These are phyloP conservation scores for Etheostoma nigrum DNA, from an alignment of 2,797 vertebrate species.

Conservation along the genomic window DNA sequence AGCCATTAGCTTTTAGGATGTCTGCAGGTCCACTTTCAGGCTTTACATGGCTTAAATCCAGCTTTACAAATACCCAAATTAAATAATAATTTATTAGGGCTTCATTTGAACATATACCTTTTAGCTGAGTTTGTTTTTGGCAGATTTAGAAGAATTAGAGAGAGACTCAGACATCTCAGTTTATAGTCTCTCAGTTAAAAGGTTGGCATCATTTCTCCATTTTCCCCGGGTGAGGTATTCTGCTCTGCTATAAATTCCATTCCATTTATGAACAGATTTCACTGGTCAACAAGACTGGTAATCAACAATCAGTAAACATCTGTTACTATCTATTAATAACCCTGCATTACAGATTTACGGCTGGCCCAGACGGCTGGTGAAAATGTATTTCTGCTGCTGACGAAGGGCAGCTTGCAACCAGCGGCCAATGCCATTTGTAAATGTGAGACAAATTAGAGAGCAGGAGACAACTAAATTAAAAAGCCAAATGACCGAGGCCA, in stretches of 20 bases:
- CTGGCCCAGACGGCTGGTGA: constrained; percentile 75
- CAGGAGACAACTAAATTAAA: constrained; percentile 89
- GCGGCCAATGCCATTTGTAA: constrained; percentile 85
- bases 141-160: constrained; percentile 13
- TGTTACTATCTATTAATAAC: constrained; percentile 90
- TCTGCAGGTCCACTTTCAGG: neutral
- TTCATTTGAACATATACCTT: neutral
- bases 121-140: constrained; percentile 24
- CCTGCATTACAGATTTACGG: constrained; percentile 82
- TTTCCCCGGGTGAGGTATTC: constrained; percentile 68
- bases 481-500: constrained; percentile 87
- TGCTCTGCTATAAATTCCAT: constrained; percentile 81
- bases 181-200: constrained; percentile 41
- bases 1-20: constrained; percentile 12
- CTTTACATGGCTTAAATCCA: constrained; percentile 2
- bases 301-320: constrained; percentile 91
- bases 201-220: constrained; percentile 58
- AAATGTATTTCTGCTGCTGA: constrained; percentile 85
- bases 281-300: constrained; percentile 88
- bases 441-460: constrained; percentile 88
- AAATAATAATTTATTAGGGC: constrained; percentile 11
- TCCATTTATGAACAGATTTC: constrained; percentile 90
- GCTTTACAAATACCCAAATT: constrained; percentile 11
- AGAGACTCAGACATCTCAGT: constrained; percentile 23
- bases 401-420: constrained; percentile 84